Evolutionary conservation across 2,888 invertebrate genomes (phyloP).

Genomic region (Chaetoderma sp.): DNA sequence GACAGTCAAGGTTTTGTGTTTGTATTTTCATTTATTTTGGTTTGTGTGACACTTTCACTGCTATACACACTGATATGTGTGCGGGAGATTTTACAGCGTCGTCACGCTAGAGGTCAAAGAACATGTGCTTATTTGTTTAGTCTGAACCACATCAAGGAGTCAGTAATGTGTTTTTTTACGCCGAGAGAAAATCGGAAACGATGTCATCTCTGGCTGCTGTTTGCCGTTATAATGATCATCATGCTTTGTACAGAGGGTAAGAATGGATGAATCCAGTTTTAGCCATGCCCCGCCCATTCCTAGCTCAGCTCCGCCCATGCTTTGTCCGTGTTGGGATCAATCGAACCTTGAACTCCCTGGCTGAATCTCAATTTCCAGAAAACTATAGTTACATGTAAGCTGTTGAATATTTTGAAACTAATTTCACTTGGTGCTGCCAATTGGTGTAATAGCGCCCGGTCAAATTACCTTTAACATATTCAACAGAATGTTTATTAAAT

Average conservation of each 20-base stretch:
- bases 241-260: conserved; percentile 50
- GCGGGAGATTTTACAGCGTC: conserved; percentile 38
- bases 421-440: too few species aligned
- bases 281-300: too few species aligned
- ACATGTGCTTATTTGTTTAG: neutral
- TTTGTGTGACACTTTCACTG: conserved; percentile 58
- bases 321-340: too few species aligned
- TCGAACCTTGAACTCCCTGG: too few species aligned
- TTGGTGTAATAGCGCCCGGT: too few species aligned
- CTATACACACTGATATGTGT: conserved; percentile 63
- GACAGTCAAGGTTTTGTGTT: conserved; percentile 62
- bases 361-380: too few species aligned
- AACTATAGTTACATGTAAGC: too few species aligned
- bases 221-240: conserved; percentile 39
- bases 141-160: conserved; percentile 32
- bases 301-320: too few species aligned
- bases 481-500: too few species aligned
- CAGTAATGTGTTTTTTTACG: conserved; percentile 41
- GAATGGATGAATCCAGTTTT: too few species aligned
- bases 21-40: conserved; percentile 64
- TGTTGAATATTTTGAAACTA: too few species aligned
- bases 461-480: too few species aligned
- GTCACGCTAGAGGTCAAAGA: conserved; percentile 9
- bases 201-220: conserved; percentile 34
- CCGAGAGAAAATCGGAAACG: conserved; percentile 38